These are phyloP conservation scores for Epirrita christyi DNA, from an alignment of 2,888 invertebrate genomes.

Conservation along the genomic window DNA sequence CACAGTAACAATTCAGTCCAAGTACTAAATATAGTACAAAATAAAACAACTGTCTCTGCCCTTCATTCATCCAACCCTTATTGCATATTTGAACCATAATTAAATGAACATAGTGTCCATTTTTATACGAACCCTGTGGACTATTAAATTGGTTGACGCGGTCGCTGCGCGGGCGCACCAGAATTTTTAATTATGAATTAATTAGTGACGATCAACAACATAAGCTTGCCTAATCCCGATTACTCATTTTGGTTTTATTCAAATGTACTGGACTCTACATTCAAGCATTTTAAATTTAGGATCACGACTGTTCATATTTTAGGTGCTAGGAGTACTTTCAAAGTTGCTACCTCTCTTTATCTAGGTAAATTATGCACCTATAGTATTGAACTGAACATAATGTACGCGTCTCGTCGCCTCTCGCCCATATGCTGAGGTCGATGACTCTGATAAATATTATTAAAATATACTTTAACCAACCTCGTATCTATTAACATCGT, in stretches of 20 bases:
- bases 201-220: slow-evolving; percentile 80
- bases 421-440: slow-evolving; percentile 68
- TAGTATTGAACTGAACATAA: slow-evolving; percentile 26
- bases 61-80: slow-evolving; percentile 72
- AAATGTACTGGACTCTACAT: slow-evolving; percentile 33
- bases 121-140: slow-evolving; percentile 58
- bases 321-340: slow-evolving; percentile 1
- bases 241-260: slow-evolving; percentile 54
- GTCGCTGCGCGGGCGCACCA: slow-evolving; percentile 78
- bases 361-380: slow-evolving; percentile 21
- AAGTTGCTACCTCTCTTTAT: slow-evolving; percentile 5
- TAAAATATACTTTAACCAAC: slow-evolving; percentile 54
- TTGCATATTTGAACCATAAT: slow-evolving; percentile 61
- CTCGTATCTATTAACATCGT: slow-evolving; percentile 44
- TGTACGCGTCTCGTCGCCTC: slow-evolving; percentile 48
- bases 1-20: slow-evolving; percentile 81
- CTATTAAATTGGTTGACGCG: slow-evolving; percentile 75
- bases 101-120: slow-evolving; percentile 58
- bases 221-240: slow-evolving; percentile 74
- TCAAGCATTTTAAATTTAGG: neutral
- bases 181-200: slow-evolving; percentile 85
- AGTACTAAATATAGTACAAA: slow-evolving; percentile 83
- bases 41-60: slow-evolving; percentile 84
- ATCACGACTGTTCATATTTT: too few species aligned
- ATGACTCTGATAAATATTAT: slow-evolving; percentile 75